phyloP scores from a whole-genome alignment of 64 coral and sea anemone genomes.

The Cladopsammia gracilis region DNA sequence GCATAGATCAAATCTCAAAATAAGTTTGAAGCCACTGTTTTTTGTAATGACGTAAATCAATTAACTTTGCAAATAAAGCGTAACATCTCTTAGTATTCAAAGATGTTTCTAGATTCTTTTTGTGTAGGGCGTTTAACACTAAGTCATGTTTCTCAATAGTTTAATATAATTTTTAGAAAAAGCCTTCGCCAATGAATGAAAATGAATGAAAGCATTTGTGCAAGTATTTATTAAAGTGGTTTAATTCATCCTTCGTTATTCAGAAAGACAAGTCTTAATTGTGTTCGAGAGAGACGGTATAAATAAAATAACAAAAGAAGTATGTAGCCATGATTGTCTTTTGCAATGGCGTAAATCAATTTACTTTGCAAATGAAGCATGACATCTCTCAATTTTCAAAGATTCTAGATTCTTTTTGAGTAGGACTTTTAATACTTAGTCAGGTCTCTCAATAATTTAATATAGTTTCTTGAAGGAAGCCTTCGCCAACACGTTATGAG shows the following conservation, averaged over 20 bases:
- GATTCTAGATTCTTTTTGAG: background rate
- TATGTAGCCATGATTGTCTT: background rate
- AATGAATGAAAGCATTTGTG: background rate
- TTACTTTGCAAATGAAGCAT: too few relatives aligned
- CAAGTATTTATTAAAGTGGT: too few relatives aligned
- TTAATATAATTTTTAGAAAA: background rate
- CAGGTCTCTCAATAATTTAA: too few relatives aligned
- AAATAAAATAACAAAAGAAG: too few relatives aligned
- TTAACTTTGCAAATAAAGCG: background rate
- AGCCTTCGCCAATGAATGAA: background rate
- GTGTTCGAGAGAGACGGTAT: too few relatives aligned
- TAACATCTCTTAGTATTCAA: conserved; percentile 15
- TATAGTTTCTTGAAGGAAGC: background rate
- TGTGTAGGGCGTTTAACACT: background rate
- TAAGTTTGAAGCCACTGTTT: background rate
- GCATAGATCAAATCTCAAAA: too few relatives aligned
- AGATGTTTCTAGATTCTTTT: background rate
- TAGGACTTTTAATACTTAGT: background rate
- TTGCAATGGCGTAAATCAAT: too few relatives aligned
- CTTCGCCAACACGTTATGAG: too few relatives aligned
- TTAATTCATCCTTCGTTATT: too few relatives aligned
- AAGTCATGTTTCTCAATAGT: background rate
- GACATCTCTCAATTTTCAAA: conserved; percentile 13
- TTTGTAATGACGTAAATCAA: too few relatives aligned
- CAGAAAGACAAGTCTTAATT: too few relatives aligned